A percentile compares a stretch with the other conserved stretches of the same genome.
These are phyloP conservation scores for Trichonephila inaurata DNA, from an alignment of 1,140 invertebrate species.

Conservation along the genomic window DNA sequence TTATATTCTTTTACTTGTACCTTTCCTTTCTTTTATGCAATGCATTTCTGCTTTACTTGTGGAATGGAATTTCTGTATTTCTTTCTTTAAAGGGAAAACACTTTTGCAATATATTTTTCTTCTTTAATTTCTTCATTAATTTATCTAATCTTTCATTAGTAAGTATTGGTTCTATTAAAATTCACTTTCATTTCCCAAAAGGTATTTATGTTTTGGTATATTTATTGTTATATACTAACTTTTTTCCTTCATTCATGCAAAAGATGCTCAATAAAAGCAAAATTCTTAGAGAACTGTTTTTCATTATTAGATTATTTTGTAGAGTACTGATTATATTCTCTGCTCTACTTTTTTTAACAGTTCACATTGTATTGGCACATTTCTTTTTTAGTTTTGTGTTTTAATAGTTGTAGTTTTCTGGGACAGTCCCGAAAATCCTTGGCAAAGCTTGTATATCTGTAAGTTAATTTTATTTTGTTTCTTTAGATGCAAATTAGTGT, in stretches of 20 bases:
- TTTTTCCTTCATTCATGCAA: background rate
- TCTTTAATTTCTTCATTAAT: background rate
- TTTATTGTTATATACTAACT: background rate
- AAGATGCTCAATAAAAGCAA: background rate
- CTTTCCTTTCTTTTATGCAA: background rate
- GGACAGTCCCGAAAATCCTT: conserved; percentile 55
- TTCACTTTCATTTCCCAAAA: background rate
- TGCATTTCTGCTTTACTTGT: conserved; percentile 39
- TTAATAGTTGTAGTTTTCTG: conserved; percentile 68
- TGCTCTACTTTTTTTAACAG: conserved; percentile 48
- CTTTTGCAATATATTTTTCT: background rate
- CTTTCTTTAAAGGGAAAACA: background rate
- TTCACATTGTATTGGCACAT: conserved; percentile 66
- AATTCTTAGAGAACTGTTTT: background rate
- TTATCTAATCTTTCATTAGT: background rate
- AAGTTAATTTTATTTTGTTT: conserved; percentile 69
- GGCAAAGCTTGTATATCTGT: conserved; percentile 61
- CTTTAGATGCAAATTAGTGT: conserved; percentile 56
- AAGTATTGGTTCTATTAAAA: background rate
- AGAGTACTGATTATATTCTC: conserved; percentile 52
- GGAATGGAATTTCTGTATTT: conserved; percentile 25
- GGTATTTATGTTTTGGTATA: background rate
- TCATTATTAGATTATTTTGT: conserved; percentile 34
- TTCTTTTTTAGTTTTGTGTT: conserved; percentile 74
- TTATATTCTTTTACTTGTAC: background rate